Conservation (phyloP, 2,888 invertebrate genomes). For the Desoria tigrina region DNA sequence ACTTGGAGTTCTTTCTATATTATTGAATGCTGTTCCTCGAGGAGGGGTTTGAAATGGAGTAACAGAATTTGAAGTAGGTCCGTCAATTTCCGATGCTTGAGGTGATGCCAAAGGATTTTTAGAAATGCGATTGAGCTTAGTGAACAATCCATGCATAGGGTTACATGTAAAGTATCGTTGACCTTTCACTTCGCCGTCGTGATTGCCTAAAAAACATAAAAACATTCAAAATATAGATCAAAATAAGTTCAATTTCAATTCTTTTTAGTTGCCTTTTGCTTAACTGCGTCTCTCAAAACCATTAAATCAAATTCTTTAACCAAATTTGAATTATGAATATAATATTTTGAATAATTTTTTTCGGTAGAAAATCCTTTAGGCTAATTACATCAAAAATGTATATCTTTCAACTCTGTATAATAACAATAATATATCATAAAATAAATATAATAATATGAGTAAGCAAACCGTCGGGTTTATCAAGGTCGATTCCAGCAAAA, state of each 20-base stretch:
- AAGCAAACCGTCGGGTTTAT: conserved; percentile 81
- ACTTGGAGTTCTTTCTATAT: conserved; percentile 29
- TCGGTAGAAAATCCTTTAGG: too few relatives aligned
- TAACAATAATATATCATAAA: too few relatives aligned
- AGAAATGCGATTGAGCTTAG: conserved; percentile 78
- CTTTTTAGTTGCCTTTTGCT: too few relatives aligned
- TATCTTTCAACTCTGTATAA: too few relatives aligned
- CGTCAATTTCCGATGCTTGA: conserved; percentile 55
- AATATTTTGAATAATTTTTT: too few relatives aligned
- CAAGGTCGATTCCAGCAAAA: conserved; percentile 96
- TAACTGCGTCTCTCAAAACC: too few relatives aligned
- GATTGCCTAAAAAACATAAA: conserved; percentile 72
- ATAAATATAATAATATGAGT: background rate
- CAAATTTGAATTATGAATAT: too few relatives aligned
- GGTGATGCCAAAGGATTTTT: conserved; percentile 65
- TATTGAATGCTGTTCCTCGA: conserved; percentile 23
- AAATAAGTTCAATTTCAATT: too few relatives aligned
- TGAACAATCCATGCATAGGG: conserved; percentile 89
- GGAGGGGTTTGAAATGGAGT: conserved; percentile 27
- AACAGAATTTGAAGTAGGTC: background rate
- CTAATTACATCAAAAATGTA: too few relatives aligned
- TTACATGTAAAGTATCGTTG: conserved; percentile 80
- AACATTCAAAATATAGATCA: background rate
- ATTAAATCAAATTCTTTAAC: too few relatives aligned
- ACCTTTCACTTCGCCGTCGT: conserved; percentile 92